Evolutionary conservation across 2,797 vertebrate species (phyloP).

Genomic region (Oryzias sinensis): DNA sequence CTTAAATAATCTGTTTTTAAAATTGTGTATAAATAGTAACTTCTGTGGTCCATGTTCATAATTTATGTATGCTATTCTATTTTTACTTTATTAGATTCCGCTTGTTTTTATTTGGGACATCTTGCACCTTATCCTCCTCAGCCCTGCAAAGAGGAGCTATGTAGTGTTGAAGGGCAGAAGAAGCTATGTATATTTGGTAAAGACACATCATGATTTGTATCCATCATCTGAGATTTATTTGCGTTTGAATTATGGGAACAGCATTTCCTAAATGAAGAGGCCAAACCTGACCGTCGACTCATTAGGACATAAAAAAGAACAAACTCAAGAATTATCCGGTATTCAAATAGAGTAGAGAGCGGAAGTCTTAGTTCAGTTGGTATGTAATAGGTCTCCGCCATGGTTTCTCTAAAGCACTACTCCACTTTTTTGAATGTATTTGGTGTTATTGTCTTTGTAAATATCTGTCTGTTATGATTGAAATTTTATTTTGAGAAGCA

Average conservation of each 20-base stretch:
- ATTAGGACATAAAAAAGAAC: too few species aligned
- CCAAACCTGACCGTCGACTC: too few species aligned
- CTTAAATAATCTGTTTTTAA: constrained; percentile 7
- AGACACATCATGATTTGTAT: too few species aligned
- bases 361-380: background rate
- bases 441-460: constrained; percentile 22
- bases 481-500: constrained; percentile 21
- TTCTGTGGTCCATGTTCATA: background rate
- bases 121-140: constrained; percentile 26
- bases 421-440: constrained; percentile 3
- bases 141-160: constrained; percentile 4
- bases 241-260: too few species aligned
- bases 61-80: constrained; percentile 31
- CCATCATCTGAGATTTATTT: too few species aligned
- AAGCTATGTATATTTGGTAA: too few species aligned
- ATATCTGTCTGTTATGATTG: constrained; percentile 1
- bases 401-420: background rate
- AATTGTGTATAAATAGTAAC: constrained; percentile 16
- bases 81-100: constrained; percentile 27
- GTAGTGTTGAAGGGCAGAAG: background rate
- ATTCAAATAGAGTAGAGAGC: too few species aligned
- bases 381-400: background rate
- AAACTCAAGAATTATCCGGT: too few species aligned
- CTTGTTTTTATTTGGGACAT: constrained; percentile 3
- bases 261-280: too few species aligned